Percentiles rank a stretch among this genome's conserved stretches.
Conservation (phyloP, 2,797 vertebrate genomes). For the Sibirionetta formosa region DNA sequence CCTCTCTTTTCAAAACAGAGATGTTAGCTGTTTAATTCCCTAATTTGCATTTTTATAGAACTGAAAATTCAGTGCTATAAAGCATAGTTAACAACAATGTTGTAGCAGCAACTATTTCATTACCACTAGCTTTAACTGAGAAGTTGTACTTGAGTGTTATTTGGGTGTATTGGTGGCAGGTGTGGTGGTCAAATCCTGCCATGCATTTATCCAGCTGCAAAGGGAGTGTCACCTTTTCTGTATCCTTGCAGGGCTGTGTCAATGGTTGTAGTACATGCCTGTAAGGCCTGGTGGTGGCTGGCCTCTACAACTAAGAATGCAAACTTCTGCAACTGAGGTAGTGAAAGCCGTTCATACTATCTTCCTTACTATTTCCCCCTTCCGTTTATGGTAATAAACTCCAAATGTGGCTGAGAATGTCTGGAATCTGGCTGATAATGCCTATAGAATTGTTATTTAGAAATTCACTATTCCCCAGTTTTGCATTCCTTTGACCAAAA, state of each 20-base stretch:
- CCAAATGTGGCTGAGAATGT: not conserved
- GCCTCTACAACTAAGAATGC: rapidly evolving
- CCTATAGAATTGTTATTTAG: not conserved
- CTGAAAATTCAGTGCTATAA: constrained; percentile 1
- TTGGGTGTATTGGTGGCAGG: not conserved
- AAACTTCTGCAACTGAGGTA: not conserved
- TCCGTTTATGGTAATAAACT: not conserved
- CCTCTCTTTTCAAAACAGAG: not conserved
- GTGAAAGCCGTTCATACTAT: not conserved
- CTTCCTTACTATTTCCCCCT: rapidly evolving
- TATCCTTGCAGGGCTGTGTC: not conserved
- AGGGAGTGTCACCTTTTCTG: not conserved
- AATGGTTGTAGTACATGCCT: not conserved
- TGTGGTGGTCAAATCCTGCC: not conserved
- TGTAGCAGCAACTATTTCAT: not conserved
- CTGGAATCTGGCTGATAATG: not conserved
- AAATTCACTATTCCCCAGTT: not conserved
- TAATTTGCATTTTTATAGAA: constrained; percentile 7
- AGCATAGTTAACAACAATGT: not conserved
- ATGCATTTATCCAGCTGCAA: not conserved
- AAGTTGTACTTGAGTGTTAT: not conserved
- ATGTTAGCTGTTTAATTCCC: not conserved
- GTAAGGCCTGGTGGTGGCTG: not conserved
- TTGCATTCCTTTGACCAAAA: not conserved
- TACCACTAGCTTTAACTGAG: not conserved